phyloP scores from a whole-genome alignment of 2,888 invertebrate genomes.

The Agrilus cyanescens region DNA sequence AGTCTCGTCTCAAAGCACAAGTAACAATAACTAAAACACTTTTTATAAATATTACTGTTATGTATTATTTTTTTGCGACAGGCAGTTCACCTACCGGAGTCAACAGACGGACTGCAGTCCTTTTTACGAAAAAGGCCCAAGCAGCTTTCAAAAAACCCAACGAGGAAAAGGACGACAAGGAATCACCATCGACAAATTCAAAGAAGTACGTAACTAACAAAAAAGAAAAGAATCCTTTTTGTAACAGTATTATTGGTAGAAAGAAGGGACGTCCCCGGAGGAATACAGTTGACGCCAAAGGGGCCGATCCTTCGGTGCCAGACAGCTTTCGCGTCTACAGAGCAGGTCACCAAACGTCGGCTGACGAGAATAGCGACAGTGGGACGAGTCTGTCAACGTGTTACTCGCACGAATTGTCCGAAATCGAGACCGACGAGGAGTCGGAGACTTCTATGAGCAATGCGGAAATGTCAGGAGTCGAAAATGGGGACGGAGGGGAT shows the following conservation, averaged over 20 bases:
- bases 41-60: conserved; percentile 13
- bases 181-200: conserved; percentile 18
- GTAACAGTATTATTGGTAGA: conserved; percentile 16
- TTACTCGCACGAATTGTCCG: conserved; percentile 34
- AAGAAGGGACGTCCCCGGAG: conserved; percentile 31
- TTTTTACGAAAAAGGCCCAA: conserved; percentile 63
- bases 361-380: conserved; percentile 31
- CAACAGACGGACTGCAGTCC: conserved; percentile 61
- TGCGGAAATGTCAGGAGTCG: conserved; percentile 31
- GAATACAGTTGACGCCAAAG: conserved; percentile 19
- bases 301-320: conserved; percentile 26
- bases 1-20: conserved; percentile 10
- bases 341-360: conserved; percentile 32
- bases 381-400: conserved; percentile 37
- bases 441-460: conserved; percentile 32
- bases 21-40: conserved; percentile 17
- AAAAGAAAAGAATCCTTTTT: background rate
- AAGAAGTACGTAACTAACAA: conserved; percentile 5
- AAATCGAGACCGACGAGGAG: conserved; percentile 33
- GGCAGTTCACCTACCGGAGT: conserved; percentile 44
- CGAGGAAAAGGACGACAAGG: conserved; percentile 29
- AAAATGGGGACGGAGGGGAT: conserved; percentile 23
- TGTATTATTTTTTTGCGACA: conserved; percentile 1
- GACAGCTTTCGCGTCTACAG: conserved; percentile 45
- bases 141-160: conserved; percentile 41